Evolutionary conservation across 2,113 vertebrate genomes (phyloP), one percentile per base, ranked within the genome.

Genomic region (Procavia capensis): DNA sequence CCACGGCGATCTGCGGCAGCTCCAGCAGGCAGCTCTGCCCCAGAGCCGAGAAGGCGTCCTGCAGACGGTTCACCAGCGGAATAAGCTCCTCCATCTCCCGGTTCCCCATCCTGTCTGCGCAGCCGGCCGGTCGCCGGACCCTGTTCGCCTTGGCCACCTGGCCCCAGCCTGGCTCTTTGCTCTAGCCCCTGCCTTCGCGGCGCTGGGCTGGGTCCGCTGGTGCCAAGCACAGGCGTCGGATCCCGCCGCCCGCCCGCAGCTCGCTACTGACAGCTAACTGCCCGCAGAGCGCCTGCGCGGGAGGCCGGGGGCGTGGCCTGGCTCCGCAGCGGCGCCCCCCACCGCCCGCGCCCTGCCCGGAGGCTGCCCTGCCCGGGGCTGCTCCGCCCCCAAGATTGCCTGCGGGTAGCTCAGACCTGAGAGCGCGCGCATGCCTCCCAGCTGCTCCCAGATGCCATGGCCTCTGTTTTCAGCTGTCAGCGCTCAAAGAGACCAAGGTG

Each of bases 31-130:
- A 99, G 98, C 70, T 99, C 98, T 99, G 98, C 0, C 99, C 99
- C 97, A 99, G 98, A 90, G 97, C 96, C 94, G 98, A 96, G 98
- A 99, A 99, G 43, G 99, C 99, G 43, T 99, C 99, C 89, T 99
- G 99, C 50, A 99, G 99, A 34, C 99, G 98, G 98, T 99, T 99
- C 84, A 99, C 99, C 97, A 99, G 97, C 57, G 99, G 99, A 96
- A 99, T 99, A 47, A 99, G 98, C n/a, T 99, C 99, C 98, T 99
- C 99, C 99, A 99, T 99, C 98, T 99, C 99, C 85, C 98, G 98
- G 98, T 98, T 99, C 84, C 98, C 98, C 98, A 99, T 99, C 43
- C 13, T 54, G 81, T 61, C 85, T 5, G 88, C 29, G 17, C 92
- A 25, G 94, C 96, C 97, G 90, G 98, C 76, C 83, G 54, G 92